Base-by-base conservation (phyloP, 2,888 invertebrate species). In the Drosophila mayaguana region DNA sequence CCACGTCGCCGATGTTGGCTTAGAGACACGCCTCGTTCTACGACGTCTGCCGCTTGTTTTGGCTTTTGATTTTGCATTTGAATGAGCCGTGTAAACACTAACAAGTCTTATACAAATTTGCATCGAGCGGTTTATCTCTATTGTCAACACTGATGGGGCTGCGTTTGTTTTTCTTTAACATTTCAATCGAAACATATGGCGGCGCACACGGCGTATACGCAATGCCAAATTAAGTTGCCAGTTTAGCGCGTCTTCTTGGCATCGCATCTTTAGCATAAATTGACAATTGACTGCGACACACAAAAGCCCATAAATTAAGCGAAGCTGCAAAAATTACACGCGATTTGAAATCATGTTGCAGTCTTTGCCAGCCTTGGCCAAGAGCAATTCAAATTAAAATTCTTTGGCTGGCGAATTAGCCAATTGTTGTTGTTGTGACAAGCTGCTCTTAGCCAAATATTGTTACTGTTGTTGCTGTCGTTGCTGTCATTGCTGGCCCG, bases 1-100 rank as follows among this genome's bases (percentile, higher is more conserved):
- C 76, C 78, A 78, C 66, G 72, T 80, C 72, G 48, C 53, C 51
- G 28, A 54, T 63, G 62, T 63, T 54, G 59, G 16, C 25, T 9
- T 64, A 46, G 46, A 69, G 83, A 50, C 86, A 85, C 88, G 75
- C 88, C 88, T 72, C 61, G 72, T 71, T 83, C 70, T 82, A 36
- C 34, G 22, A 34, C 70, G n/a, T 42, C 70, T 69, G 66, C 68
- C 64, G 67, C 63, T 75, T 81, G 12, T 50, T 64, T 60, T 55
- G 56, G 69, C 65, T 57, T 84, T 86, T 66, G n/a, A 54, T 54
- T 54, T 54, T 16, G 79, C 87, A 88, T 84, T 88, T 84, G 76
- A 84, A 88, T 83, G 57, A 57, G 57, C 43, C 43, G 67, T 85
- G 88, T 83, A 75, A 83, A 88, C 71, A 61, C 54, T 38, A 60